Conservation (phyloP, 2,888 invertebrate species). For the Limnephilus auricula region DNA sequence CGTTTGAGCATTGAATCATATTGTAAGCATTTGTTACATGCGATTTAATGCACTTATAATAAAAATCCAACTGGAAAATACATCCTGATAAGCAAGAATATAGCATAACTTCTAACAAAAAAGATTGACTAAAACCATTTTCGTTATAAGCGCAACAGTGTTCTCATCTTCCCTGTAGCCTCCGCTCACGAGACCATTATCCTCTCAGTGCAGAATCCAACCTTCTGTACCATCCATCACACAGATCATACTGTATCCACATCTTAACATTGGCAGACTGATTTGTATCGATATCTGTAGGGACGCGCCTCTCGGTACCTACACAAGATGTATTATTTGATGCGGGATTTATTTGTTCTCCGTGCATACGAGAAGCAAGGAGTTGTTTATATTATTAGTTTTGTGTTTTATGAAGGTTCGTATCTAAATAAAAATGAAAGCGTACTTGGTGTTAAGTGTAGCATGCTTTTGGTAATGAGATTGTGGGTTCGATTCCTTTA, state of each 20-base stretch:
- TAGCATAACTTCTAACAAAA: neutral
- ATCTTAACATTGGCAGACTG: constrained; percentile 41
- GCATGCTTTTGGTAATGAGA: too few species aligned
- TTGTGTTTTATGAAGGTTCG: neutral
- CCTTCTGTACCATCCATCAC: constrained; percentile 32
- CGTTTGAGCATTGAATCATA: too few species aligned
- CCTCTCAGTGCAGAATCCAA: neutral
- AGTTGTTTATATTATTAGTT: neutral
- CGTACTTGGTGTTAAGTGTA: too few species aligned
- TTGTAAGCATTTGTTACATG: too few species aligned
- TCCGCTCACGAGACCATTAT: constrained; percentile 9
- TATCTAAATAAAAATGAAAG: neutral
- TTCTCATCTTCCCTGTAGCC: neutral
- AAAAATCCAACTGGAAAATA: too few species aligned
- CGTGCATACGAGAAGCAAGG: neutral
- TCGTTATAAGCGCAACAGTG: neutral
- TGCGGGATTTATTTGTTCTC: neutral
- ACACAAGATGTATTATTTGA: neutral
- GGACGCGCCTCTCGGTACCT: constrained; percentile 24
- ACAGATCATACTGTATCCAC: constrained; percentile 23
- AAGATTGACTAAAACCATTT: neutral
- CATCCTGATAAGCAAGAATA: too few species aligned
- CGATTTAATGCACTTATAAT: too few species aligned
- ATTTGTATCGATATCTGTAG: constrained; percentile 33
- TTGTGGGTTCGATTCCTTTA: too few species aligned